These are phyloP conservation scores for Homarus americanus DNA, from an alignment of 1,140 invertebrate species.

Conservation along the genomic window DNA sequence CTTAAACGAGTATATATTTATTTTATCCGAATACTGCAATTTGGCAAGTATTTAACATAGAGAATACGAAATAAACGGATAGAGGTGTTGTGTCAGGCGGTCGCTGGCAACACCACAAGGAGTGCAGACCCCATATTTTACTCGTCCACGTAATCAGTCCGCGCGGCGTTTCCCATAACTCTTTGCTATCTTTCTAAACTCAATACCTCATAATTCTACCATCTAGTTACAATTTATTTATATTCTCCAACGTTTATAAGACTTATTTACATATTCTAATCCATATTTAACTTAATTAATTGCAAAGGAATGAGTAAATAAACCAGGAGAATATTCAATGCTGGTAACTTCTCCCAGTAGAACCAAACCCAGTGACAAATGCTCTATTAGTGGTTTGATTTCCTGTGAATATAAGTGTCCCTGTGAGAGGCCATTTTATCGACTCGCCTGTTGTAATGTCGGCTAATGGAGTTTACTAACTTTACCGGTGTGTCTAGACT, in stretches of 20 bases:
- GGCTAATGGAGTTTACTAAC: conserved; percentile 5
- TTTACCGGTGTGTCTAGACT: too few species aligned
- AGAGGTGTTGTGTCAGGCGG: neutral
- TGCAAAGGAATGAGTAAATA: neutral
- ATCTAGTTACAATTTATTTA: neutral
- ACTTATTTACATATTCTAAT: neutral
- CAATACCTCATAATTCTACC: neutral
- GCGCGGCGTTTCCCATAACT: neutral
- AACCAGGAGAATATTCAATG: neutral
- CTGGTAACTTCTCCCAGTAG: neutral
- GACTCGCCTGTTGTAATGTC: conserved; percentile 32
- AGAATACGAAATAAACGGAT: neutral
- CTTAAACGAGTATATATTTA: too few species aligned
- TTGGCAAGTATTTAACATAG: neutral
- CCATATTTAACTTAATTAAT: neutral
- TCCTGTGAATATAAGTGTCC: conserved; percentile 70
- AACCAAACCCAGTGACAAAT: conserved; percentile 36
- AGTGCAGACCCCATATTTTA: conserved; percentile 67
- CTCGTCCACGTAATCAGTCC: conserved; percentile 27
- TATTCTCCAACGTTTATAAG: neutral
- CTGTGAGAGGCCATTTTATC: conserved; percentile 61
- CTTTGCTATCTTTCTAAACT: conserved; percentile 38
- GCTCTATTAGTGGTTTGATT: conserved; percentile 62
- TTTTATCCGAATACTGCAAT: too few species aligned
- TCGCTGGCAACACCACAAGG: neutral